phyloP scores from a whole-genome alignment of 1,140 invertebrate genomes.

The Macrobrachium nipponense region DNA sequence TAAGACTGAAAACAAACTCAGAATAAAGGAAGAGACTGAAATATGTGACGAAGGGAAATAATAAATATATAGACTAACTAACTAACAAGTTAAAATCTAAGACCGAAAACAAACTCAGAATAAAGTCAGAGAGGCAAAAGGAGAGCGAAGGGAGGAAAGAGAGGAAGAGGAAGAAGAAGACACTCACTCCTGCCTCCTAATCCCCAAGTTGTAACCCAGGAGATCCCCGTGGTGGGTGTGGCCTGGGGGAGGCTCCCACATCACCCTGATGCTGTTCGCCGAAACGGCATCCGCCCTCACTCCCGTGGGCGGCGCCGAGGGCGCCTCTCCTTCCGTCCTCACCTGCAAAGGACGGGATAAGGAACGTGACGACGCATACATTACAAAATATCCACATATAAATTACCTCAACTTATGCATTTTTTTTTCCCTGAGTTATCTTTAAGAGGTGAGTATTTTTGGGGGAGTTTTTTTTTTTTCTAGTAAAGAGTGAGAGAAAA shows the following conservation, averaged over 20 bases:
- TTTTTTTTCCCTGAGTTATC: too few species aligned
- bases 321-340: slow-evolving; percentile 25
- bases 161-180: not conserved
- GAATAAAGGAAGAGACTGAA: not conserved
- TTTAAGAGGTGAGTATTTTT: too few species aligned
- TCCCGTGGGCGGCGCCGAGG: slow-evolving; percentile 14
- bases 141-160: not conserved
- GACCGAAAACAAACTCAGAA: not conserved
- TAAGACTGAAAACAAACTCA: too few species aligned
- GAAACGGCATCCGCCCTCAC: slow-evolving; percentile 25
- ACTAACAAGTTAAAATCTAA: not conserved
- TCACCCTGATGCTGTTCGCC: slow-evolving; percentile 58
- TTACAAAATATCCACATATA: too few species aligned
- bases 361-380: too few species aligned
- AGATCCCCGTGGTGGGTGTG: slow-evolving; percentile 69
- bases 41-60: not conserved
- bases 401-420: too few species aligned
- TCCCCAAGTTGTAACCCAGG: slow-evolving; percentile 68
- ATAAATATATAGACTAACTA: not conserved
- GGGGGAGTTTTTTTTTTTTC: too few species aligned
- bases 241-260: slow-evolving; percentile 68
- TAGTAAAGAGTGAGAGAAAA: too few species aligned
- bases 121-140: not conserved
- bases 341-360: not conserved
- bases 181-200: slow-evolving; percentile 17